phyloP scores from a whole-genome alignment of 2,797 vertebrate species.

The Lepus townsendii region DNA sequence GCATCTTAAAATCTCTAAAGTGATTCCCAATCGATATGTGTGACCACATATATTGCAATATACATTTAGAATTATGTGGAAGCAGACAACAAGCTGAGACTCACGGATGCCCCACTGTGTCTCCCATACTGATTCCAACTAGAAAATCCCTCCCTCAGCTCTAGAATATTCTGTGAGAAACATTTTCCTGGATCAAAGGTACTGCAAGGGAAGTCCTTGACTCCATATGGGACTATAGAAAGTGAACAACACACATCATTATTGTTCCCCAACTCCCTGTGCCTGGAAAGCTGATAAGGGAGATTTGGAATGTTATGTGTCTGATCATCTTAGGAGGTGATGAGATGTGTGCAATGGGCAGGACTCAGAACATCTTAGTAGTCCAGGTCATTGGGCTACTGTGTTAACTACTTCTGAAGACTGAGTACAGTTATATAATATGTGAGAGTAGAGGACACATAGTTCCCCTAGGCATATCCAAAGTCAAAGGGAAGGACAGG shows the following conservation, averaged over 20 bases:
- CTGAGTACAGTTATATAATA: background rate
- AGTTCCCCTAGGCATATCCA: background rate
- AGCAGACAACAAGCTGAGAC: conserved; percentile 1
- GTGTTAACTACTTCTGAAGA: background rate
- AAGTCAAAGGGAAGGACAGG: background rate
- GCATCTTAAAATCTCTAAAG: conserved; percentile 22
- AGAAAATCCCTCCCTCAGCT: background rate
- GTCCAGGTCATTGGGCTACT: background rate
- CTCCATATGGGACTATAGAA: background rate
- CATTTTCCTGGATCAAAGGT: conserved; percentile 6
- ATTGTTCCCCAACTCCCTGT: background rate
- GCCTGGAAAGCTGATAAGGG: background rate
- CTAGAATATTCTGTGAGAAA: background rate
- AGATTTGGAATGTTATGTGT: background rate
- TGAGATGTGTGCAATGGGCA: background rate
- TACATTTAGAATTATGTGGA: background rate
- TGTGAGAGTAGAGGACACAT: background rate
- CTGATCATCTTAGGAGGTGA: background rate
- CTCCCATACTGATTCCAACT: background rate
- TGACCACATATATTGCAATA: conserved; percentile 8
- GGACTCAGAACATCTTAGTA: background rate
- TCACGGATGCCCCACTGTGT: background rate
- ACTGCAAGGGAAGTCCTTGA: background rate
- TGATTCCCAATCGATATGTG: background rate
- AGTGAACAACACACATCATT: background rate